These are phyloP conservation scores for Neoitamus cyanurus DNA, from an alignment of 2,888 invertebrate species.

Conservation along the genomic window DNA sequence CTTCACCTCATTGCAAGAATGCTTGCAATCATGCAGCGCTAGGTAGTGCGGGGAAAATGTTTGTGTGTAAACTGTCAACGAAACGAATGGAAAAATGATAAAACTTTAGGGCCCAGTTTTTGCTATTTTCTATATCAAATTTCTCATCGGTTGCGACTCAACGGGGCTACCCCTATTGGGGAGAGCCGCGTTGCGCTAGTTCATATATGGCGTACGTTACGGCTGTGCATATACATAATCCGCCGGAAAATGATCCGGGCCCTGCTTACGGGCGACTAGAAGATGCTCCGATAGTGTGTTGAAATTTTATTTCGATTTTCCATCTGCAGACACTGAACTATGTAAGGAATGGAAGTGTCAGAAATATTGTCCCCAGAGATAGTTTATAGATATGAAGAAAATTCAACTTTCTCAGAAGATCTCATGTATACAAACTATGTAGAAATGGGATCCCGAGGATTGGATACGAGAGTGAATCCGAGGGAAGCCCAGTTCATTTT, in stretches of 20 bases:
- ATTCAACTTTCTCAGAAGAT: slow-evolving; percentile 16
- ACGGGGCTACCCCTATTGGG: background rate
- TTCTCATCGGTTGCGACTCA: background rate
- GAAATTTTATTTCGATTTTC: slow-evolving; percentile 44
- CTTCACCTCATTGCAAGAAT: background rate
- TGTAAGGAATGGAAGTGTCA: slow-evolving; percentile 41
- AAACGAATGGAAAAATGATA: slow-evolving; percentile 37
- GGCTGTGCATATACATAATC: background rate
- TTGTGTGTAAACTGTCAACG: slow-evolving; percentile 34
- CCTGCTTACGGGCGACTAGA: background rate
- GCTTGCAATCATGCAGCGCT: slow-evolving; percentile 14
- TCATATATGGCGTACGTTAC: background rate
- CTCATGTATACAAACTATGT: slow-evolving; percentile 30
- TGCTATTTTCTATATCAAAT: slow-evolving; percentile 11
- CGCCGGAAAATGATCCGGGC: slow-evolving; percentile 12
- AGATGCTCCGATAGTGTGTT: background rate
- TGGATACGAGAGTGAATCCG: background rate
- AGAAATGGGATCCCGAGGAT: slow-evolving; percentile 21
- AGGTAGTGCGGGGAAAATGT: background rate
- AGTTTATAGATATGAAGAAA: slow-evolving; percentile 38
- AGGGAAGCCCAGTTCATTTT: background rate
- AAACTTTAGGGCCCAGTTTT: slow-evolving; percentile 14
- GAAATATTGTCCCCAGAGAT: slow-evolving; percentile 29
- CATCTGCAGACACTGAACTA: slow-evolving; percentile 36
- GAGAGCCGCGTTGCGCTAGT: background rate